Evolutionary conservation across 92 coral and sea anemone genomes (phyloP), one percentile per base, ranked within the genome.

Genomic region (Isaurus tuberculatus): DNA sequence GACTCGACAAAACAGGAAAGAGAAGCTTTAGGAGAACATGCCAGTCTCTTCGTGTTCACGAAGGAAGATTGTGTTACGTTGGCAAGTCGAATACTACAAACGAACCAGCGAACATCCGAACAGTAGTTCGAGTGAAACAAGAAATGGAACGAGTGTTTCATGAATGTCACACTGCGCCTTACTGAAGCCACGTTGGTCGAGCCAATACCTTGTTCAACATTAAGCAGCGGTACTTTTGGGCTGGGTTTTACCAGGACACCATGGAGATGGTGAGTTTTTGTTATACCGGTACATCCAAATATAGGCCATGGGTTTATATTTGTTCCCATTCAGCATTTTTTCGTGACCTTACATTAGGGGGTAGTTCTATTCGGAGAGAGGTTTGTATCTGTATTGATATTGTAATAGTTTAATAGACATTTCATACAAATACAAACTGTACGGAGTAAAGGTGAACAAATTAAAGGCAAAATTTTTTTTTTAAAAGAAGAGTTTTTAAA

Each of bases 191-290:
- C 28, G 90, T 73, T 14, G 90, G 81, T 3, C 79, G 86, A 23
- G 90, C 80, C 40, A 79, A 86, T 64, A 86, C 90, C 22, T 32
- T 86, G 20, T 73, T 65, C 25, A 86, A 86, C 48, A 80, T 80
- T 25, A 87, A 87, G 40, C 87, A 82, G 29, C 61, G 83, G 33
- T 87, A 87, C 57, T 87, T 72, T 44, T 83, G 91, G 87, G 87
- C 91, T 26, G 43, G 65, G 27, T 83, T 81, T 70, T 74, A 87
- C 79, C 14, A 78, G 20, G 84, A 81, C 46, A 81, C 85, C 31
- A 46, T 81, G 40, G 85, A 66, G 70, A 65, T 81, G 85, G 85
- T 66, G 33, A 81, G 85, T 33, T 48, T 4, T 40, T 40, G 5
- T 48, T 48, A 48, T 48, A 48, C 55, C n/a, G 55, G 15, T 8